Percentiles rank a stretch among this genome's conserved stretches.
These are phyloP conservation scores for Spondyliosoma cantharus DNA, from an alignment of 2,797 vertebrate species.

Conservation along the genomic window DNA sequence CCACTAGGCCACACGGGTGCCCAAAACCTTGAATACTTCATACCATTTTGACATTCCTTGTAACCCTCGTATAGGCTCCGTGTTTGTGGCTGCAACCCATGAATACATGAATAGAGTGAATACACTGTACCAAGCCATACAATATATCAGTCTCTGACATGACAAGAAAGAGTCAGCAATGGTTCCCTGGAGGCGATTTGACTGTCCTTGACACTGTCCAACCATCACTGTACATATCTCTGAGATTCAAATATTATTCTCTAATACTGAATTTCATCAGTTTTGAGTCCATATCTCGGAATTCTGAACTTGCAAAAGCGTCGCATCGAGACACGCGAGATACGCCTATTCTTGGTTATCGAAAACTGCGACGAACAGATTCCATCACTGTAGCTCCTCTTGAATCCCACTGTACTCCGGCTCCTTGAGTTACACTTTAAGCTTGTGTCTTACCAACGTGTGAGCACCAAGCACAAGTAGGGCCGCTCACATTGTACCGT, in stretches of 20 bases:
- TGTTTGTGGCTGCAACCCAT: neutral
- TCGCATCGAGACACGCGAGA: neutral
- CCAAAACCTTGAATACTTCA: slow-evolving; percentile 12
- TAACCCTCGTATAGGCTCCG: neutral
- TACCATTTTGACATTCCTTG: neutral
- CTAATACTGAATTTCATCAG: neutral
- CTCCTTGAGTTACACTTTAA: neutral
- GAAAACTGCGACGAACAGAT: neutral
- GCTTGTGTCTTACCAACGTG: neutral
- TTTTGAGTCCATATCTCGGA: neutral
- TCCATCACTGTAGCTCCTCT: no score
- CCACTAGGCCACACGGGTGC: neutral
- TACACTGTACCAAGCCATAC: neutral
- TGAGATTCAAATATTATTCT: neutral
- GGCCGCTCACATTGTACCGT: neutral
- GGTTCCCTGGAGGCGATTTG: neutral
- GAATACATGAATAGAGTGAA: slow-evolving; percentile 10
- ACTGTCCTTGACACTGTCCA: neutral
- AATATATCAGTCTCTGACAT: neutral
- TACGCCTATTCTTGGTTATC: neutral
- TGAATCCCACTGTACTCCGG: neutral
- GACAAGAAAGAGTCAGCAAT: neutral
- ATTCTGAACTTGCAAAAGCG: neutral
- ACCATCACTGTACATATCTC: neutral
- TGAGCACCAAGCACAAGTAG: neutral